Evolutionary conservation across 2,113 vertebrate species (phyloP).

Genomic region (Andinoacara biseriatus): DNA sequence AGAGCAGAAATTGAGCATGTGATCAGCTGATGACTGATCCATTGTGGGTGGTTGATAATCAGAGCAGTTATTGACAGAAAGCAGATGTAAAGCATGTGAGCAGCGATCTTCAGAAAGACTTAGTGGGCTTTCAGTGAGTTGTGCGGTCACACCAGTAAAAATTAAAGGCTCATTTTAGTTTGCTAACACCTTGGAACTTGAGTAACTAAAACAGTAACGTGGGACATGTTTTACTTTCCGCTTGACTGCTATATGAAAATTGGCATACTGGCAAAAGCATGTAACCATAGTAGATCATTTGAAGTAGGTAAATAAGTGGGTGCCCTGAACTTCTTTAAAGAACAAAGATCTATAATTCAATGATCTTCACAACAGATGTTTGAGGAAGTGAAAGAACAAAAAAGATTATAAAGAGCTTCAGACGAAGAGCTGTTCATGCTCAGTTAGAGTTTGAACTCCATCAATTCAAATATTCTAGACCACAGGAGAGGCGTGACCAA

Average conservation of each 20-base stretch:
- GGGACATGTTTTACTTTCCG: too few species aligned
- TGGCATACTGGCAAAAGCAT: not conserved
- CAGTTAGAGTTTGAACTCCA: not conserved
- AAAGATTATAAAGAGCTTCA: not conserved
- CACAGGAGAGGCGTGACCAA: not conserved
- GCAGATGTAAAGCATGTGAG: conserved; percentile 9
- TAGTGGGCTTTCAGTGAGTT: not conserved
- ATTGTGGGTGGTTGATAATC: conserved; percentile 63
- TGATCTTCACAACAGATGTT: not conserved
- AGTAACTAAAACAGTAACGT: too few species aligned
- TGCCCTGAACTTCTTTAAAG: not conserved
- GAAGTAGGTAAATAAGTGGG: too few species aligned
- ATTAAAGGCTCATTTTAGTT: not conserved
- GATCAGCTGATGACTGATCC: conserved; percentile 49
- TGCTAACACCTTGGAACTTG: not conserved
- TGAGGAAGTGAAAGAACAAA: not conserved
- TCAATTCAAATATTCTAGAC: not conserved
- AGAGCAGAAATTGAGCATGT: not conserved
- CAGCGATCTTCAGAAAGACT: not conserved
- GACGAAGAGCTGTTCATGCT: not conserved
- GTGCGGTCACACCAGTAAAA: not conserved
- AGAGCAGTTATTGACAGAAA: conserved; percentile 50
- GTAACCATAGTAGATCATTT: not conserved
- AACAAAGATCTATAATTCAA: not conserved
- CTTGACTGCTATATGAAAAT: not conserved